Percentiles rank a stretch among this genome's conserved stretches.
These are phyloP conservation scores for Eristalis intricaria DNA, from an alignment of 2,888 invertebrate species.

Conservation along the genomic window DNA sequence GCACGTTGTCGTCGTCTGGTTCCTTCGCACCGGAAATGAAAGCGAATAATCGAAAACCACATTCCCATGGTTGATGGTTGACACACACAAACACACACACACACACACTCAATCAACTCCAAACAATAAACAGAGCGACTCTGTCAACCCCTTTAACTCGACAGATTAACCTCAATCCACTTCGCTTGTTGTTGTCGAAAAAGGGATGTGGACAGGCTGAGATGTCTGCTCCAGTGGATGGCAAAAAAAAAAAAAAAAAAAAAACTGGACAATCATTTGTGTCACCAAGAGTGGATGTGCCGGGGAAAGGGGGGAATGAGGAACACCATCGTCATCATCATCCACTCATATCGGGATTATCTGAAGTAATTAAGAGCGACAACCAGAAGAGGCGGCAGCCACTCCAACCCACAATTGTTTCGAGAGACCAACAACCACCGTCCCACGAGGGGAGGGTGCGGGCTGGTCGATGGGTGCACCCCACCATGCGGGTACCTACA, in stretches of 20 bases:
- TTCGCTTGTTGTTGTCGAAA: not conserved
- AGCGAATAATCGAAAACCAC: not conserved
- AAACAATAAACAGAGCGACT: conserved; percentile 4
- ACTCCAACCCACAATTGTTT: conserved; percentile 11
- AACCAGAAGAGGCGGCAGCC: conserved; percentile 1
- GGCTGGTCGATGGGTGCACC: not conserved
- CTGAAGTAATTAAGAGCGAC: conserved; percentile 55
- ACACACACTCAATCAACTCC: conserved; percentile 37
- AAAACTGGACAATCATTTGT: too few species aligned
- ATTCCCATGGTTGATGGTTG: not conserved
- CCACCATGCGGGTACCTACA: conserved; percentile 37
- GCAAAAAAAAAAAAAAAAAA: not conserved
- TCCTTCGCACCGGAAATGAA: not conserved
- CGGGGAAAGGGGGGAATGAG: conserved; percentile 15
- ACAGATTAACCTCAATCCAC: conserved; percentile 41
- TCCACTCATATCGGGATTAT: conserved; percentile 56
- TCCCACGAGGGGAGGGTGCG: not conserved
- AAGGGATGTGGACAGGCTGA: conserved; percentile 5
- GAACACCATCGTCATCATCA: conserved; percentile 41
- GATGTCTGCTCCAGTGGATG: not conserved
- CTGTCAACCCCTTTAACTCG: conserved; percentile 42
- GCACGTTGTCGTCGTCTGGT: not conserved
- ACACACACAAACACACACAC: too few species aligned
- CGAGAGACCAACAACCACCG: not conserved
- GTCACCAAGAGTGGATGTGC: not conserved